A percentile compares a stretch with the other conserved stretches of the same genome.
phyloP scores from a whole-genome alignment of 2,797 vertebrate genomes.

The Macrochelys suwanniensis region DNA sequence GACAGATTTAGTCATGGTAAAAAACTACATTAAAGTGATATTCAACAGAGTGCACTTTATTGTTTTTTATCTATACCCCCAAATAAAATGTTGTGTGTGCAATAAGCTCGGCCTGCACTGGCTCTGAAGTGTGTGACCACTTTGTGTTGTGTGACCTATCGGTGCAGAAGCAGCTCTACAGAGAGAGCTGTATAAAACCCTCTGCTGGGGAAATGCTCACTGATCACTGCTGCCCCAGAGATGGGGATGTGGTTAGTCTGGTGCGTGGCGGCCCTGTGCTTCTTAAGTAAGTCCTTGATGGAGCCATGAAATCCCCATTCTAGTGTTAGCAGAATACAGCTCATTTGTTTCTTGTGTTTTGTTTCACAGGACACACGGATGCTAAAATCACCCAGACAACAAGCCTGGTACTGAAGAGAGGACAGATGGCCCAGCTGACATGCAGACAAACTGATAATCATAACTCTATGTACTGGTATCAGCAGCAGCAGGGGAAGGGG shows the following conservation, averaged over 20 bases:
- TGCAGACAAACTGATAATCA: conserved; percentile 25
- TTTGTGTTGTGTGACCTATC: not conserved
- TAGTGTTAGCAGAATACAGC: not conserved
- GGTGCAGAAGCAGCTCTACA: not conserved
- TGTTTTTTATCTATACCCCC: not conserved
- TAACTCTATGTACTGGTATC: not conserved
- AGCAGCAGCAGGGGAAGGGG: not conserved
- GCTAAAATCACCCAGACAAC: conserved; percentile 23
- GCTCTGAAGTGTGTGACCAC: not conserved
- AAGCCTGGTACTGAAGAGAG: conserved; percentile 26
- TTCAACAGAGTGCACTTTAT: not conserved
- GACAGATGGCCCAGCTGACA: not conserved
- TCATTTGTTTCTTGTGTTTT: not conserved
- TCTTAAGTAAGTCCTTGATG: conserved; percentile 16
- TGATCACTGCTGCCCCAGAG: not conserved
- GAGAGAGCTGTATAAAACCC: not conserved
- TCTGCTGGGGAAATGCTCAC: not conserved
- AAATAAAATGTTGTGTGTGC: not conserved
- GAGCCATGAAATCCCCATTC: not conserved
- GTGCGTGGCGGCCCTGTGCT: not conserved
- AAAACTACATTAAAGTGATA: not conserved
- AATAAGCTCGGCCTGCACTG: not conserved
- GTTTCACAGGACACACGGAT: not conserved
- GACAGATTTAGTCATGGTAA: not conserved
- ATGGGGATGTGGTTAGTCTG: conserved; percentile 3